Conservation (phyloP, 2,113 vertebrate species). For the Chaetorhynchus papuensis region DNA sequence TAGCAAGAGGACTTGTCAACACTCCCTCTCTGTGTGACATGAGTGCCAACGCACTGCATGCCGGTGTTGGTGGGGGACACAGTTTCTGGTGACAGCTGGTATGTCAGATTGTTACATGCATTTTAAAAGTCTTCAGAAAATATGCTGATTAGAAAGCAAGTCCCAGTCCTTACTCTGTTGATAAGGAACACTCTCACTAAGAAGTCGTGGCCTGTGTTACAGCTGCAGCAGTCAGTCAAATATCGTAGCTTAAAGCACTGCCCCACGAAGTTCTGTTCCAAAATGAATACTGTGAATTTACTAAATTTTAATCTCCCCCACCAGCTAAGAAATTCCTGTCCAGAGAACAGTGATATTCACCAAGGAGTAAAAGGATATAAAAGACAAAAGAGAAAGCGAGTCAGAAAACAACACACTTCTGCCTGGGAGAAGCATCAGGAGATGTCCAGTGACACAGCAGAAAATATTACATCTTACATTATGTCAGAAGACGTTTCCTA, state of each 20-base stretch:
- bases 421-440: background rate
- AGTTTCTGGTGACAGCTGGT: slow-evolving; percentile 38
- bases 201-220: background rate
- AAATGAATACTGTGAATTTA: background rate
- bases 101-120: slow-evolving; percentile 31
- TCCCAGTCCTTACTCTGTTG: background rate
- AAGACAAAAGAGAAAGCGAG: background rate
- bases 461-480: background rate
- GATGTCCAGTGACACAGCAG: background rate
- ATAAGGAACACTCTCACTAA: background rate
- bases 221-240: background rate
- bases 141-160: background rate
- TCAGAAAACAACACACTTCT: background rate
- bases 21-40: background rate
- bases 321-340: background rate
- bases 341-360: background rate
- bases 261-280: background rate
- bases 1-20: slow-evolving; percentile 33
- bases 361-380: background rate
- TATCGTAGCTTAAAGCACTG: background rate
- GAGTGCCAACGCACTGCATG: background rate
- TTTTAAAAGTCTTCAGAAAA: slow-evolving; percentile 39
- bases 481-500: background rate
- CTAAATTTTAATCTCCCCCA: background rate
- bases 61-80: background rate